These are phyloP conservation scores for Sparus aurata DNA, from an alignment of 2,797 vertebrate genomes.

Conservation along the genomic window DNA sequence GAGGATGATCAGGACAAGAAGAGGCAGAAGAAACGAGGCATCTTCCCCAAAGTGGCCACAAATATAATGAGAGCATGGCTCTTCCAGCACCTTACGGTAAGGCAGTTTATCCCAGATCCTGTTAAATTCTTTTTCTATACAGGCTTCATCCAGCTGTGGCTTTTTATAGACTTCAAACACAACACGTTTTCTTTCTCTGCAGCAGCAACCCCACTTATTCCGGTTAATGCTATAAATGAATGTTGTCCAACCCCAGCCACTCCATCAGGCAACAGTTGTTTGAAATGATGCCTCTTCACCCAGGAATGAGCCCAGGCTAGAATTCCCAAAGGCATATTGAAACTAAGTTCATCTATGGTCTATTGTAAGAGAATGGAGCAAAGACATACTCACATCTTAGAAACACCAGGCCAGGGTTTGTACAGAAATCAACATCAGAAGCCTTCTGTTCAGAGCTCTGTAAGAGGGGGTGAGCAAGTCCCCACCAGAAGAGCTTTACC, in stretches of 20 bases:
- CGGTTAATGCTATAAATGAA: not conserved
- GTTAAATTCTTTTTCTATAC: not conserved
- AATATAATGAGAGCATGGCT: slow-evolving; percentile 88
- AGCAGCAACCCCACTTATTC: not conserved
- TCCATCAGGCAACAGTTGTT: slow-evolving; percentile 34
- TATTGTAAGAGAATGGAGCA: slow-evolving; percentile 6
- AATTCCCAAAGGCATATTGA: slow-evolving; percentile 26
- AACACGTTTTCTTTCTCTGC: not conserved
- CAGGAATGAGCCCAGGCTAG: slow-evolving; percentile 17
- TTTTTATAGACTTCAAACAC: slow-evolving; percentile 9
- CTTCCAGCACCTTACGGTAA: slow-evolving; percentile 98
- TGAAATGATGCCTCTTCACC: slow-evolving; percentile 25
- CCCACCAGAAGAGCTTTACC: slow-evolving; percentile 22
- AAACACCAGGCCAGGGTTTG: slow-evolving; percentile 28
- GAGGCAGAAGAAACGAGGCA: slow-evolving; percentile 97
- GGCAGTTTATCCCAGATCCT: slow-evolving; percentile 27
- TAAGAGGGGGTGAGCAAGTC: slow-evolving; percentile 21
- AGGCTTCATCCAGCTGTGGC: slow-evolving; percentile 7
- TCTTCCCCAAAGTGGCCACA: slow-evolving; percentile 91
- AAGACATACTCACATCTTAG: slow-evolving; percentile 12
- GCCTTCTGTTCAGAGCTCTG: slow-evolving; percentile 20
- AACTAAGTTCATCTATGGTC: slow-evolving; percentile 34
- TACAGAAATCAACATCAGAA: slow-evolving; percentile 45
- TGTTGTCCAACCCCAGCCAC: slow-evolving; percentile 1
- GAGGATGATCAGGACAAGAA: slow-evolving; percentile 98